phyloP scores from a whole-genome alignment of 1,140 invertebrate genomes.

The Berghia stephanieae region DNA sequence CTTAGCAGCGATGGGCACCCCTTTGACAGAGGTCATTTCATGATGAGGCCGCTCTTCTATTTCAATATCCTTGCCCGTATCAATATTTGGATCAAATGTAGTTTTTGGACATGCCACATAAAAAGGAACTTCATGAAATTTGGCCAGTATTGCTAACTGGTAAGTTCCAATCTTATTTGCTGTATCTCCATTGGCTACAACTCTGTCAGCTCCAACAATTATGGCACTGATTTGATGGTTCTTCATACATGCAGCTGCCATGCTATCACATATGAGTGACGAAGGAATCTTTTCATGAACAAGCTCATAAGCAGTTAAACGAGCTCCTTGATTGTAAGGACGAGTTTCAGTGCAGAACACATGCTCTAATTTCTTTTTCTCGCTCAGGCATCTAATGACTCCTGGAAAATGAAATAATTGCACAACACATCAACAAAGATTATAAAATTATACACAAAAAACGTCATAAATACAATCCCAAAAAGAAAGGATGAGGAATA shows the following conservation, averaged over 20 bases:
- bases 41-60: constrained; percentile 91
- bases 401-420: constrained; percentile 66
- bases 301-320: constrained; percentile 95
- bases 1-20: constrained; percentile 83
- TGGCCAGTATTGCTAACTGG: constrained; percentile 89
- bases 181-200: constrained; percentile 95
- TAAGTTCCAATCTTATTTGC: constrained; percentile 99
- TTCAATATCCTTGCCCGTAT: constrained; percentile 84
- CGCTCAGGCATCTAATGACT: constrained; percentile 85
- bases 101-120: constrained; percentile 94
- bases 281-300: constrained; percentile 92
- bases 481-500: too few relatives aligned
- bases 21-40: constrained; percentile 90
- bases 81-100: constrained; percentile 85
- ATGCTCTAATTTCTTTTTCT: constrained; percentile 78
- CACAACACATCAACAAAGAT: neutral
- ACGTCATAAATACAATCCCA: too few relatives aligned
- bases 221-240: constrained; percentile 70
- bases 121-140: constrained; percentile 92
- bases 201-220: constrained; percentile 69
- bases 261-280: constrained; percentile 93
- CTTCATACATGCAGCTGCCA: constrained; percentile 91
- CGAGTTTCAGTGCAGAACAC: constrained; percentile 97
- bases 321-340: constrained; percentile 93
- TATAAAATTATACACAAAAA: too few relatives aligned